These are phyloP conservation scores for Zophobas atratus DNA, from an alignment of 1,140 invertebrate genomes.

Conservation along the genomic window DNA sequence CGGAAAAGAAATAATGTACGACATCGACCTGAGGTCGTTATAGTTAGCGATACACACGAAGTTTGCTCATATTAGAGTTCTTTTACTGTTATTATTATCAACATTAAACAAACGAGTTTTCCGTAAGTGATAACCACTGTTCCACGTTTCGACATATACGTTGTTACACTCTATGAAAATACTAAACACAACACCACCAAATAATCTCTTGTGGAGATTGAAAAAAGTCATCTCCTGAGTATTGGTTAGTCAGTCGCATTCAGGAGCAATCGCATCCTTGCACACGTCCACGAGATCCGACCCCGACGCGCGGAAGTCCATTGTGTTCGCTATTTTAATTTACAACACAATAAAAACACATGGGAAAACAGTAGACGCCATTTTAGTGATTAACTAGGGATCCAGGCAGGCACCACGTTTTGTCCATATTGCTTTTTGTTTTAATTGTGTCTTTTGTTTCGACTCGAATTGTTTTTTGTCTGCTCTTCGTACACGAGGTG, in stretches of 20 bases:
- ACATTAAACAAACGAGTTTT: too few relatives aligned
- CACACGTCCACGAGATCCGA: slow-evolving; percentile 56
- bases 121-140: too few relatives aligned
- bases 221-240: slow-evolving; percentile 49
- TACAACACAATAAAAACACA: slow-evolving; percentile 70
- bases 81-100: too few relatives aligned
- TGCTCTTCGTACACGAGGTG: slow-evolving; percentile 60
- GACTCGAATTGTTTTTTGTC: slow-evolving; percentile 65
- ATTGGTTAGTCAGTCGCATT: slow-evolving; percentile 56
- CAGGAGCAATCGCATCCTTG: slow-evolving; percentile 60
- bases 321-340: slow-evolving; percentile 68
- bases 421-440: slow-evolving; percentile 67
- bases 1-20: too few relatives aligned
- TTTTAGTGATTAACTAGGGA: slow-evolving; percentile 69
- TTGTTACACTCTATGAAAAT: not conserved
- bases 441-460: slow-evolving; percentile 67
- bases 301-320: slow-evolving; percentile 60
- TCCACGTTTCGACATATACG: too few relatives aligned
- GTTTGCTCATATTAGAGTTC: too few relatives aligned
- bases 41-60: too few relatives aligned
- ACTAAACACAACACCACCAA: not conserved
- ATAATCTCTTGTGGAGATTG: not conserved
- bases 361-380: slow-evolving; percentile 69
- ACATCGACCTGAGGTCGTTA: too few relatives aligned
- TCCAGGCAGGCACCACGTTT: slow-evolving; percentile 64